Evolutionary conservation across 2,888 invertebrate species (phyloP).

Genomic region (Halocaridina rubra): DNA sequence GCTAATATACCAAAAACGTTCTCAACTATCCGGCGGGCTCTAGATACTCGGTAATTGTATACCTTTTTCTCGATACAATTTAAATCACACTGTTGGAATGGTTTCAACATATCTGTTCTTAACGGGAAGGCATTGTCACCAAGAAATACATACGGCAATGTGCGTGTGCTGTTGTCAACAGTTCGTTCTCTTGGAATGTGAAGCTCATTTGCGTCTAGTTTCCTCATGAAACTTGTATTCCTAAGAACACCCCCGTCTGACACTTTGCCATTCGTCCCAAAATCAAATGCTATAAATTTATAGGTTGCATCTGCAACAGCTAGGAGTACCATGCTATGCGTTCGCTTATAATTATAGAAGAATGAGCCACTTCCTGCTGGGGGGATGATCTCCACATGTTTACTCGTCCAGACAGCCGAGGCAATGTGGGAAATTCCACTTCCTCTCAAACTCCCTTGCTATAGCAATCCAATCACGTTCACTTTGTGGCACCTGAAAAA

Average conservation of each 20-base stretch:
- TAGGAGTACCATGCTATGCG: background rate
- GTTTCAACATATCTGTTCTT: background rate
- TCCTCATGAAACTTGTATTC: background rate
- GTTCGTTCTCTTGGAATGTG: background rate
- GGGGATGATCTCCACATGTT: background rate
- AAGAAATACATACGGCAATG: background rate
- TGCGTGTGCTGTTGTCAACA: background rate
- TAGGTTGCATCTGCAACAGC: slow-evolving; percentile 39
- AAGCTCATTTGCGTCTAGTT: background rate
- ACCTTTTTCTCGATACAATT: background rate
- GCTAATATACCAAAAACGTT: background rate
- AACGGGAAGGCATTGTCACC: slow-evolving; percentile 4
- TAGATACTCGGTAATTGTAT: slow-evolving; percentile 17
- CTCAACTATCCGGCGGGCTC: background rate
- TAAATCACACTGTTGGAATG: background rate
- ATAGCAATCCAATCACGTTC: background rate
- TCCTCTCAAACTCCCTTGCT: background rate
- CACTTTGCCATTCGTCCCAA: slow-evolving; percentile 10
- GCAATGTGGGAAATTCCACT: slow-evolving; percentile 3
- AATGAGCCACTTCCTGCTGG: background rate
- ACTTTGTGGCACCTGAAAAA: background rate
- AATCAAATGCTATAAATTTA: slow-evolving; percentile 5
- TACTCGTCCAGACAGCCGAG: background rate
- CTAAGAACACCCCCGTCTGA: slow-evolving; percentile 3
- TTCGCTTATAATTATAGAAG: background rate